These are phyloP conservation scores for Apostichopus parvimensis DNA, from an alignment of 35 echinoderm and acorn worm genomes.

Conservation along the genomic window DNA sequence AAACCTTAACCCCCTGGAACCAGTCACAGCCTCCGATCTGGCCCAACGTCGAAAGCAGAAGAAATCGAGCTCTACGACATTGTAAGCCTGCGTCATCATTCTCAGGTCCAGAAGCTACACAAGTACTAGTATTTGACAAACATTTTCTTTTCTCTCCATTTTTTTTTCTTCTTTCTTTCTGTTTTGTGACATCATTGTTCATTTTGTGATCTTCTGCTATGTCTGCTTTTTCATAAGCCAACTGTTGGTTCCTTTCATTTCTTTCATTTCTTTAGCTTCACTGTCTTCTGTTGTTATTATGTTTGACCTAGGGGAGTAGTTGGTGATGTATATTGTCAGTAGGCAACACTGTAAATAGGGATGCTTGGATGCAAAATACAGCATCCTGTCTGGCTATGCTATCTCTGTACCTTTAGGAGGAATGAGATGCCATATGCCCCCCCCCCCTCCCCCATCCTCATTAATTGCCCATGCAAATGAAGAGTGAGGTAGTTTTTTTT, in stretches of 20 bases:
- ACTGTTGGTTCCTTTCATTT: neutral
- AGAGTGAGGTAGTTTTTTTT: no score
- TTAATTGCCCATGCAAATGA: no score
- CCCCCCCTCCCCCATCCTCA: no score
- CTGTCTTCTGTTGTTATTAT: neutral
- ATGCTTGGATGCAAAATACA: no score
- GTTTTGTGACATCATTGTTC: no score
- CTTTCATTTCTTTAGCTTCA: neutral
- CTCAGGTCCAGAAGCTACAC: conserved; percentile 33
- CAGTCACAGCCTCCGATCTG: conserved; percentile 87
- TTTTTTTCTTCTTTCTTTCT: no score
- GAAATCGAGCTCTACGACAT: conserved; percentile 88
- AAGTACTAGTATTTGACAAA: conserved; percentile 9
- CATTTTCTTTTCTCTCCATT: neutral
- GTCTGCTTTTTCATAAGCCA: neutral
- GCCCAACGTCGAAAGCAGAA: conserved; percentile 92
- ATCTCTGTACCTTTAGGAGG: no score
- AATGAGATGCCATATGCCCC: no score
- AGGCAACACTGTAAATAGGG: no score
- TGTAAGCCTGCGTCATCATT: conserved; percentile 13
- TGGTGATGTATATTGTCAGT: no score
- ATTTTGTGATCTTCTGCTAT: neutral
- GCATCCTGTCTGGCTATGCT: no score
- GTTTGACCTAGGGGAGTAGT: neutral
- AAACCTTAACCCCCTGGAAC: conserved; percentile 79